These are phyloP conservation scores for Eufriesea mexicana DNA, from an alignment of 1,140 invertebrate genomes.

Conservation along the genomic window DNA sequence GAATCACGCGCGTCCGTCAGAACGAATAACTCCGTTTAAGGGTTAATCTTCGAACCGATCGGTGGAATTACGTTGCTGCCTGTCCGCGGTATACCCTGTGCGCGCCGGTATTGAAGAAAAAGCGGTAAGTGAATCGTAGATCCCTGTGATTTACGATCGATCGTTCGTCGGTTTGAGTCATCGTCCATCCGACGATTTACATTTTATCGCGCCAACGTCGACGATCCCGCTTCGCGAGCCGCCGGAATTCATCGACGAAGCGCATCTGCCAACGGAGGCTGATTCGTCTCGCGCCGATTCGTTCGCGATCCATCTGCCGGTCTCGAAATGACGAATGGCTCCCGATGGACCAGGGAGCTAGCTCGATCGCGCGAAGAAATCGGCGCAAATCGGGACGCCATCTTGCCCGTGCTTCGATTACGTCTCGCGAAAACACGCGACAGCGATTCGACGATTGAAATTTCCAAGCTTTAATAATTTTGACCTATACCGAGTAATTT, in stretches of 20 bases:
- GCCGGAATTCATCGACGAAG: slow-evolving; percentile 19
- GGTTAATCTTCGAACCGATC: slow-evolving; percentile 47
- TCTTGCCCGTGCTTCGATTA: too few relatives aligned
- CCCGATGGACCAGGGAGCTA: slow-evolving; percentile 17
- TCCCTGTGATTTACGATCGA: slow-evolving; percentile 43
- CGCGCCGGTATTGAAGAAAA: slow-evolving; percentile 9
- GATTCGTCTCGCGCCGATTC: slow-evolving; percentile 61
- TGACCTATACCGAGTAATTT: too few relatives aligned
- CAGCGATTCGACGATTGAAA: too few relatives aligned
- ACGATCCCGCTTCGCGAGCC: background rate
- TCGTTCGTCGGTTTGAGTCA: slow-evolving; percentile 14
- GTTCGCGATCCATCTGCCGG: slow-evolving; percentile 56
- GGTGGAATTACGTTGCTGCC: slow-evolving; percentile 41
- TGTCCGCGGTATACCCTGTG: slow-evolving; percentile 1
- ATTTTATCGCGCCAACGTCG: slow-evolving; percentile 1
- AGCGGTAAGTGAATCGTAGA: slow-evolving; percentile 42
- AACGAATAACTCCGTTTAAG: slow-evolving; percentile 51
- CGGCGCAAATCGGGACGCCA: background rate
- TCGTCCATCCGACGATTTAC: slow-evolving; percentile 32
- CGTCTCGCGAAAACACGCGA: too few relatives aligned
- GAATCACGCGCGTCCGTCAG: slow-evolving; percentile 45
- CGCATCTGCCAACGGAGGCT: slow-evolving; percentile 54
- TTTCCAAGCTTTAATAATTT: too few relatives aligned
- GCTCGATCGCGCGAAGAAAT: background rate
- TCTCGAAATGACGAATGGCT: slow-evolving; percentile 55